Base-by-base conservation (phyloP, 2,113 vertebrate genomes). In the Brachyhypopomus occidentalis region DNA sequence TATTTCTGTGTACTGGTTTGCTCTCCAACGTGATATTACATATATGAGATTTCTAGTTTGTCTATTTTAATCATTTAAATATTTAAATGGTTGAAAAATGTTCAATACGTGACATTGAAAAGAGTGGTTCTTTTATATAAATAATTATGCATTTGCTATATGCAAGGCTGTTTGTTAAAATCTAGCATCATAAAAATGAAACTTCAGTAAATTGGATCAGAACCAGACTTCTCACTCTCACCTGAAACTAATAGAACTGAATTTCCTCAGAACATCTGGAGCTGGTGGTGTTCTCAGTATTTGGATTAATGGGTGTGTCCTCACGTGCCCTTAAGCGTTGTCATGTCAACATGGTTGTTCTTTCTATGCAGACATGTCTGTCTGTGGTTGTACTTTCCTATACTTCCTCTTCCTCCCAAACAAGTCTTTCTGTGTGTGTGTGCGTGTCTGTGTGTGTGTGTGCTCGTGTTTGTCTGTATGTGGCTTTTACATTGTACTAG, bases 1-100 rank as follows among this genome's bases (percentile, higher is more conserved):
- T 72, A 71, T 60, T 34, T 60, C n/a, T 76, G 74, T 72, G 77
- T 30, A 17, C 16, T 58, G 77, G 4, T 59, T 69, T 79, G 58
- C 22, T 71, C 71, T 60, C 59, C 22, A 79, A 79, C n/a, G 66
- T 69, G 48, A n/a, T 56, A 55, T 66, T 66, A 48, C 75, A 14
- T 55, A 78, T 41, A 8, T 30, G 30, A 14, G 1, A 11, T 22
- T 25, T 64, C 17, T 2, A 34, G 55, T 36, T 36, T 56, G 30
- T 30, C 36, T 34, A 14, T 6, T 17, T 77, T 63, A 23, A 11
- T 19, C 38, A 1, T 36, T 58, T 58, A 11, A n/a, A n/a, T 9
- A 19, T 30, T 34, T 12, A 52, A 52, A 12, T 52, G 45, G 45
- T 52, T 52, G 12, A 11, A 45, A 67, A 20, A 20, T 38, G 6